Evolutionary conservation across 2,888 invertebrate species (phyloP), one percentile per base, ranked within the genome.

Genomic region (Macropis europaea): DNA sequence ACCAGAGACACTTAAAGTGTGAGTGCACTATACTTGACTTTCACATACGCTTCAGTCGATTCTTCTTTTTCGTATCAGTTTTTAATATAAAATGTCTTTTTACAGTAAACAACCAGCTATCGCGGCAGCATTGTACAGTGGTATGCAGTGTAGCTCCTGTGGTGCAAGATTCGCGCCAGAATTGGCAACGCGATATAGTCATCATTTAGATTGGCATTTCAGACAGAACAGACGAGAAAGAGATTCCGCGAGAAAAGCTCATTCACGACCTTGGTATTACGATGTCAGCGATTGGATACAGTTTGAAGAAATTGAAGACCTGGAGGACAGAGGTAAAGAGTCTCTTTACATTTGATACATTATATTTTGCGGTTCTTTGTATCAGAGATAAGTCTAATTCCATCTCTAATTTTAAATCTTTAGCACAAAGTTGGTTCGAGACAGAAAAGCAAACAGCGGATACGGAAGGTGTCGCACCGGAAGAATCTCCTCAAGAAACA

Each of bases 191-290:
- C 94, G 95, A 73, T 99, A 99, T 90, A 96, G 95, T 84, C 96
- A 97, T 88, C 99, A 99, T 91, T 93, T 99, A 69, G 99, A 99
- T 91, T 99, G 99, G 99, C 99, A 99, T 91, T 99, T 99, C 91
- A 91, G 97, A 0, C 97, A 97, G 90, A 99, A 99, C 91, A 91
- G 97, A 1, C 92, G 95, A 59, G 97, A 97, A 82, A 94, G 97
- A 76, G 97, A 97, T 87, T 95, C 96, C 0, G 94, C 95, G 0
- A 92, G 96, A 9, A 94, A 96, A 54, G 96, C 97, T 0, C 95
- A 95, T 84, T 95, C 95, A 26, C 92, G 98, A 2, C 94, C 94
- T 84, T 98, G 98, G 97, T 98, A 96, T 90, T 98, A 97, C 87
- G 95, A 95, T 84, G 92, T 95, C 26, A 92, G 94, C 63, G 97